Conservation (phyloP, 53 echinoderm and acorn worm species). For the Pentamera pediparva region DNA sequence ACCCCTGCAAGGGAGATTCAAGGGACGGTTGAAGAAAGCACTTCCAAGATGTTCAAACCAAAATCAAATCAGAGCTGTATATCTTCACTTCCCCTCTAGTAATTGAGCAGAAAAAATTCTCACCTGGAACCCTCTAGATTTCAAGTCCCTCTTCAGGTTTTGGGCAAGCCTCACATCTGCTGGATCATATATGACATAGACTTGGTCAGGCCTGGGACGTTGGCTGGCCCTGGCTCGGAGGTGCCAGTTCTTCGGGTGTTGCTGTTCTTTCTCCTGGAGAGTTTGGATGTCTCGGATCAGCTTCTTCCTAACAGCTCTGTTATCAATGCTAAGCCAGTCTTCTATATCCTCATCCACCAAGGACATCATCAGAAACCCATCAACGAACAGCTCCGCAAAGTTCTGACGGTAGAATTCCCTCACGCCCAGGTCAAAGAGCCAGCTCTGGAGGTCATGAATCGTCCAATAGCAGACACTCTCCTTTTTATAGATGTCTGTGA, state of each 20-base stretch:
- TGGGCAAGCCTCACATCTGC: constrained; percentile 87
- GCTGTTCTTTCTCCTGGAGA: constrained; percentile 87
- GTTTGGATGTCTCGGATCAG: constrained; percentile 70
- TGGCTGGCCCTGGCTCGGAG: constrained; percentile 76
- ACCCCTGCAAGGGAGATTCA: background rate
- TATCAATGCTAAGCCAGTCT: constrained; percentile 70
- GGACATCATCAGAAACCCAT: constrained; percentile 89
- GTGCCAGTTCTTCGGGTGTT: constrained; percentile 84
- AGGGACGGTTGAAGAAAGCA: background rate
- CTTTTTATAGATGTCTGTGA: constrained; percentile 73
- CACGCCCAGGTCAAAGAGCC: constrained; percentile 78
- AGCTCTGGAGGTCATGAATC: constrained; percentile 78
- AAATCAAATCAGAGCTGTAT: background rate
- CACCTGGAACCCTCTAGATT: constrained; percentile 70
- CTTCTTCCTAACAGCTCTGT: constrained; percentile 85
- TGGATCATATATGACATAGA: constrained; percentile 87
- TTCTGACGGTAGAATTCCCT: constrained; percentile 90
- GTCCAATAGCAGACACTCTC: constrained; percentile 81
- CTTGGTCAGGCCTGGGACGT: constrained; percentile 58
- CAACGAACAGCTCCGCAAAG: constrained; percentile 70
- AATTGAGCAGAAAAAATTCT: background rate
- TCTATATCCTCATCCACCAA: constrained; percentile 79
- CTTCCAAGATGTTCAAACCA: background rate
- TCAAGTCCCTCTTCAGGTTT: constrained; percentile 86
- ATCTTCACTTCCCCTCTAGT: too few relatives aligned